These are phyloP conservation scores for Patiria pectinifera DNA, from an alignment of 53 echinoderm and acorn worm genomes.

Conservation along the genomic window DNA sequence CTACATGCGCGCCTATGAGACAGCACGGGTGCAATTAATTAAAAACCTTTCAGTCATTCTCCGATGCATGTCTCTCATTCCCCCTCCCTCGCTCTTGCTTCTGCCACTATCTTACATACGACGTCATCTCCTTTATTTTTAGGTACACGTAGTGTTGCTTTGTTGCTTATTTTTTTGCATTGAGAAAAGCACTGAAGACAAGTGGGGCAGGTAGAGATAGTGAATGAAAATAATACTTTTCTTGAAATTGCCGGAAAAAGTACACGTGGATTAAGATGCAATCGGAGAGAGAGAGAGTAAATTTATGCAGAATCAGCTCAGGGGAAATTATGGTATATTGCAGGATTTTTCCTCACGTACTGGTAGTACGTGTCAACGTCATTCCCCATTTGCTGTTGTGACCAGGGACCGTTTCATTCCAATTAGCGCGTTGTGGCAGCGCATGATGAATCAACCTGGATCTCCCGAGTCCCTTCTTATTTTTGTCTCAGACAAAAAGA, in stretches of 20 bases:
- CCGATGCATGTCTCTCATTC: neutral
- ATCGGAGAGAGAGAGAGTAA: neutral
- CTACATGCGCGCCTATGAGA: neutral
- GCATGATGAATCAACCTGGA: neutral
- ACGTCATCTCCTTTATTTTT: neutral
- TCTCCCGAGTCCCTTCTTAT: neutral
- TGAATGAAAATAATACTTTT: neutral
- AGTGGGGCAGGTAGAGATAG: neutral
- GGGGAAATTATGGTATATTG: constrained; percentile 18
- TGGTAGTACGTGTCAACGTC: neutral
- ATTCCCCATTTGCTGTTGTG: neutral
- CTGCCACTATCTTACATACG: neutral
- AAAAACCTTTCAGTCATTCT: constrained; percentile 35
- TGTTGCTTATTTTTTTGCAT: no score
- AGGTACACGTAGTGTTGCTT: neutral
- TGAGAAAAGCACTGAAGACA: neutral
- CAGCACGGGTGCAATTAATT: constrained; percentile 41
- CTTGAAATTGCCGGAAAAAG: neutral
- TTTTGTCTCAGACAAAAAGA: neutral
- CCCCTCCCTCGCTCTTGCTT: neutral
- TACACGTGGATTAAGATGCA: neutral
- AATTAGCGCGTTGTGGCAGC: constrained; percentile 5
- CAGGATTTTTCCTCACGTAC: neutral
- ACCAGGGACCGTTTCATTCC: constrained; percentile 1
- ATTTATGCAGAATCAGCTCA: neutral